Evolutionary conservation across 2,888 invertebrate genomes (phyloP), one percentile per base, ranked within the genome.

Genomic region (Pharmacophagus antenor): DNA sequence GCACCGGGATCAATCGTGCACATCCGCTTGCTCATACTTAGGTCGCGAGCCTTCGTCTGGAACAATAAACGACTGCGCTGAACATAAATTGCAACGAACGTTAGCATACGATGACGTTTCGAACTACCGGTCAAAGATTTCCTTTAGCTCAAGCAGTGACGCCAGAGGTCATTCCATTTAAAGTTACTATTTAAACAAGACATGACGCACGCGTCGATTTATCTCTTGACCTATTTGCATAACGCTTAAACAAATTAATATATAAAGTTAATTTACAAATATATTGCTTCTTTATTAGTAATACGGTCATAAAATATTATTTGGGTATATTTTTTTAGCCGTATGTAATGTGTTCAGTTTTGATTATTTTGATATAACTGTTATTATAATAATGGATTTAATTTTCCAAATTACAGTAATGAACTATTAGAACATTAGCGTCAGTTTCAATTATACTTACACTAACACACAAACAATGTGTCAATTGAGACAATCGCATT

Each of bases 1-100:
- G 71, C 76, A 76, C 73, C 66, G 77, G 76, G 81, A 81, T 83
- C 84, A 84, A 80, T 82, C 77, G 77, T 71, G 80, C 76, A 79
- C 80, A 85, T 84, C 85, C 86, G 85, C 81, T 79, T 71, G 71
- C 67, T 73, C 72, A 75, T 71, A 70, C 70, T 68, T 69, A 66
- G 67, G 63, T 65, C 72, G 73, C 68, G 66, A 72, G 68, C 70
- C 71, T 69, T 66, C 68, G 71, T 72, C 67, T 76, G 73, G 77
- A 78, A 82, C 75, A 77, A 75, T 79, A 74, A 70, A 65, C 69
- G 67, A 62, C 65, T 69, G 70, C 70, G 70, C 66, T 68, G 67
- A 66, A 42, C 59, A 62, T 64, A 53, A 61, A 65, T 75, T 75
- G 75, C 70, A 72, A 72, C 72, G 67, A 61, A 64, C 63, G 65